Evolutionary conservation across 2,113 vertebrate genomes (phyloP), one percentile per base, ranked within the genome.

Genomic region (Rhadina sibilatrix): DNA sequence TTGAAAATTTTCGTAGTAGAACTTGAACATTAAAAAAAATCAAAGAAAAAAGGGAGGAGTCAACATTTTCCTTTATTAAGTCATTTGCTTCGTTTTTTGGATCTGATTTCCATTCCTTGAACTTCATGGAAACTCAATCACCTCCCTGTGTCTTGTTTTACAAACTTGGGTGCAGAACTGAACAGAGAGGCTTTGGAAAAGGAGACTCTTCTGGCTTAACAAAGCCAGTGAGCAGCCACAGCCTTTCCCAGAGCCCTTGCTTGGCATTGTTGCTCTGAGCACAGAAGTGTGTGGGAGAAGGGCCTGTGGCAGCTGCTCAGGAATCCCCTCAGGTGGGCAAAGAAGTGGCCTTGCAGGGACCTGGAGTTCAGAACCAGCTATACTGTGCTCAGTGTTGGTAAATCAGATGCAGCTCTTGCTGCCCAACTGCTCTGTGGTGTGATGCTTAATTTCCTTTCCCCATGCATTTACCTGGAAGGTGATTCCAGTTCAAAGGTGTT

Each of bases 381-480:
- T 25, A 4, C 38, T 5, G 18, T 5, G 5, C 44, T 40, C 19
- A 13, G 8, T 2, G 9, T 46, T 24, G 46, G 19, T 30, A 69
- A 53, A 46, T 49, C 54, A 53, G 33, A 54, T 15, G 4, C 16
- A 54, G 28, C 18, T 87, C 22, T 44, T 64, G 14, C 49, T 84
- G 35, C 53, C 1, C 0, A 2, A 4, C 15, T 40, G 15, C 31
- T 68, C 22, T n/a, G 40, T 2, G 11, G 5, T 19, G 46, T 9
- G 21, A 35, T 3, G 3, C 37, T 2, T 5, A 12, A 18, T 42
- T 68, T 46, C 13, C 27, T 72, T 57, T 59, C 33, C 4, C 15
- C 20, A 38, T 3, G 0, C 0, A 0, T 46, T 69, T 59, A 23
- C 30, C 1, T 1, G 33, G 21, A 74, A 64, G 35, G 47, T 54